phyloP scores from a whole-genome alignment of 30 jellyfish, hydroid and myxozoan species.

The Chrysaora quinquecirrha region DNA sequence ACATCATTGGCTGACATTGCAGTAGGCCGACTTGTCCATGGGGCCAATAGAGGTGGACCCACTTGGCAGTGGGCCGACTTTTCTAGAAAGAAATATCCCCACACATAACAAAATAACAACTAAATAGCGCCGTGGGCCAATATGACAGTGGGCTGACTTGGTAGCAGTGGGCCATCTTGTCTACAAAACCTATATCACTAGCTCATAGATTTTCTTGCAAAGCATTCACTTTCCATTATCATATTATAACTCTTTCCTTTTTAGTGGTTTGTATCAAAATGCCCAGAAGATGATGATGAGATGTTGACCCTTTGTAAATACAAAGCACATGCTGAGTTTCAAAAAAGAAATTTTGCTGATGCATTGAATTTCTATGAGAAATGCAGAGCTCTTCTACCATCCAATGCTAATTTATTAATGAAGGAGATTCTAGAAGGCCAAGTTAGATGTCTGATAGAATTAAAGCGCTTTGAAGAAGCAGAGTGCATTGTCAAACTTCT shows the following conservation, averaged over 20 bases:
- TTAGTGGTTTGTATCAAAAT: conserved; percentile 40
- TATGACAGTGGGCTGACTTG: too few species aligned
- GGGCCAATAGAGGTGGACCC: too few species aligned
- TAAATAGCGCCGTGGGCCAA: too few species aligned
- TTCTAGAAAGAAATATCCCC: too few species aligned
- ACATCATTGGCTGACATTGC: too few species aligned
- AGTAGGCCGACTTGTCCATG: too few species aligned
- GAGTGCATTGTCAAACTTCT: not conserved
- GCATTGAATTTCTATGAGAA: conserved; percentile 11
- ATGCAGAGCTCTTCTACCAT: conserved; percentile 34
- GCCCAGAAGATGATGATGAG: conserved; percentile 30
- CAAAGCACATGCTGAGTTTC: conserved; percentile 41
- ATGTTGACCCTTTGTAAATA: conserved; percentile 33
- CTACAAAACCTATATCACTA: too few species aligned
- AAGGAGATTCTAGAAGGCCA: conserved; percentile 43
- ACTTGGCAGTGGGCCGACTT: too few species aligned
- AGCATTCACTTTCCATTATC: not conserved
- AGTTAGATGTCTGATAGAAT: conserved; percentile 33
- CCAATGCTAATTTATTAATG: conserved; percentile 45
- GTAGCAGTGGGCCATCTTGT: too few species aligned
- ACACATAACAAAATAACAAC: too few species aligned
- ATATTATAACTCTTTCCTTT: not conserved
- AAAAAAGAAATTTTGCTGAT: conserved; percentile 14
- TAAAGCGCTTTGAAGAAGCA: conserved; percentile 25
- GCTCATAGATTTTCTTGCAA: too few species aligned